Evolutionary conservation across 2,797 vertebrate genomes (phyloP).

Genomic region (Lepus oiostolus): DNA sequence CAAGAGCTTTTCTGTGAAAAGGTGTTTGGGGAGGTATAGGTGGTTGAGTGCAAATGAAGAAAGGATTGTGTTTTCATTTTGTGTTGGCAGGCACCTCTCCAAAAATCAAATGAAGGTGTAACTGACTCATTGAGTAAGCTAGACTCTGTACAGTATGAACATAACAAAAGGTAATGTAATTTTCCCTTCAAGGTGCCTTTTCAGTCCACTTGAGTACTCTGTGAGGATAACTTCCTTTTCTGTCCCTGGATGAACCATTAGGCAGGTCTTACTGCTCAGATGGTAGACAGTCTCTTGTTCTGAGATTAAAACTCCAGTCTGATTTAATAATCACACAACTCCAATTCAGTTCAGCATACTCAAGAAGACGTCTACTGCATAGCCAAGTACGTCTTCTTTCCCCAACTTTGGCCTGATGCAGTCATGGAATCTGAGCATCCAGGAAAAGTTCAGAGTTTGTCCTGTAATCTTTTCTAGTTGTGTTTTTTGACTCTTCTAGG

Average conservation of each 20-base stretch:
- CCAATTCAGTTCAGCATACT: conserved; percentile 12
- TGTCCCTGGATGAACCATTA: conserved; percentile 60
- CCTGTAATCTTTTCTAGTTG: not conserved
- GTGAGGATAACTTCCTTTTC: conserved; percentile 50
- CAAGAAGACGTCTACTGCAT: conserved; percentile 45
- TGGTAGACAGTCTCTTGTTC: conserved; percentile 75
- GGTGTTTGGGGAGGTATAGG: conserved; percentile 20
- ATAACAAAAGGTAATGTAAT: not conserved
- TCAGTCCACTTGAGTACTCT: not conserved
- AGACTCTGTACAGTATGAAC: not conserved
- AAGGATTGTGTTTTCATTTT: conserved; percentile 18
- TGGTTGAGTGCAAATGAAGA: conserved; percentile 36
- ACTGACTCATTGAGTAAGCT: conserved; percentile 31
- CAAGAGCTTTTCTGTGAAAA: conserved; percentile 43
- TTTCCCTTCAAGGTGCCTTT: conserved; percentile 44
- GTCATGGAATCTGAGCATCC: not conserved
- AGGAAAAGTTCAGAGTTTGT: not conserved
- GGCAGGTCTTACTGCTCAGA: conserved; percentile 42
- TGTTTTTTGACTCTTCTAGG: not conserved
- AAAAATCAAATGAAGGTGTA: conserved; percentile 61
- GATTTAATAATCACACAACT: conserved; percentile 65
- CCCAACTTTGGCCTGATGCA: not conserved
- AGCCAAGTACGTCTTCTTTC: not conserved
- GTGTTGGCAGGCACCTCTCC: not conserved
- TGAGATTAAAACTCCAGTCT: conserved; percentile 64